Evolutionary conservation across 2,113 vertebrate genomes (phyloP).

Genomic region (Butorides virescens): DNA sequence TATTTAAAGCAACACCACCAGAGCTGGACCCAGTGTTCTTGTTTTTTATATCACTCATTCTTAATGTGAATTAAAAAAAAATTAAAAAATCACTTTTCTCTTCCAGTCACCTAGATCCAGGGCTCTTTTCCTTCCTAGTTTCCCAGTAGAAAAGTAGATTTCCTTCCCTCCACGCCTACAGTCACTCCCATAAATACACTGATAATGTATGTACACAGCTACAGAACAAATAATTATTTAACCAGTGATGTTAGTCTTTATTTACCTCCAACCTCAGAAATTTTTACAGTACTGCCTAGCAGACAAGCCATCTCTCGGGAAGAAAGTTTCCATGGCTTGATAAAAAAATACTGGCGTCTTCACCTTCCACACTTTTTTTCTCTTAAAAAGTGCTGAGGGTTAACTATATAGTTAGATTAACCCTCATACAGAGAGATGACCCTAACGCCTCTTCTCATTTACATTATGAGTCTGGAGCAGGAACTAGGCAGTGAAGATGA

Average conservation of each 20-base stretch:
- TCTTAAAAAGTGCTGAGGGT: neutral
- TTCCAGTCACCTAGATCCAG: neutral
- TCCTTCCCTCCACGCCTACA: neutral
- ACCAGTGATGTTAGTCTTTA: neutral
- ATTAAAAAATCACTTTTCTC: neutral
- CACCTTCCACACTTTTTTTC: neutral
- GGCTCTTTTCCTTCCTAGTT: neutral
- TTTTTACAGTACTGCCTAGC: rapidly evolving
- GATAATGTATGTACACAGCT: no score
- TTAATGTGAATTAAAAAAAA: neutral
- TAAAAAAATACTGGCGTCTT: neutral
- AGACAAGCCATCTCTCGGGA: neutral
- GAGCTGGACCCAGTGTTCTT: neutral
- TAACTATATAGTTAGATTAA: neutral
- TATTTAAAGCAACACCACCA: neutral
- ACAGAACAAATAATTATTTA: neutral
- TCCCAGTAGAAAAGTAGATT: neutral
- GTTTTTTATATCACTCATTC: neutral
- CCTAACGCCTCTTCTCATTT: neutral
- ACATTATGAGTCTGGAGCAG: neutral
- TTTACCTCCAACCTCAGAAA: neutral
- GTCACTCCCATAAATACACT: neutral
- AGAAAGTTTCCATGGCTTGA: neutral
- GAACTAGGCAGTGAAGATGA: neutral
- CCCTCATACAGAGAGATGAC: rapidly evolving